A percentile compares a stretch with the other conserved stretches of the same genome.
phyloP scores from a whole-genome alignment of 64 coral and sea anemone genomes.

The Actinia equina region DNA sequence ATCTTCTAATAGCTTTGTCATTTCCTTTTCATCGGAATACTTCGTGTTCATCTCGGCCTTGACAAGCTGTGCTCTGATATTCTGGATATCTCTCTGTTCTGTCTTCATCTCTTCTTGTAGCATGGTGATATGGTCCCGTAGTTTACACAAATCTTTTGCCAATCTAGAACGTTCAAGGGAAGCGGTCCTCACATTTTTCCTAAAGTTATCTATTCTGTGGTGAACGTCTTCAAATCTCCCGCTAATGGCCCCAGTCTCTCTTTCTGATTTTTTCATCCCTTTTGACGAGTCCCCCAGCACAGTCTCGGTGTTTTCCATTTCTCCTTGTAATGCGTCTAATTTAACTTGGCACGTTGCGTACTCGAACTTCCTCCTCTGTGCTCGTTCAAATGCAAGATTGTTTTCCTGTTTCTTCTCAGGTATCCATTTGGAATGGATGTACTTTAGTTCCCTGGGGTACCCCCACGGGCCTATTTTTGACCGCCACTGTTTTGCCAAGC shows the following conservation, averaged over 20 bases:
- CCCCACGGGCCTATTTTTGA: constrained; percentile 52
- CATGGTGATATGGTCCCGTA: constrained; percentile 11
- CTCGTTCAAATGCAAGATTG: neutral
- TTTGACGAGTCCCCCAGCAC: neutral
- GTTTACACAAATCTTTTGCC: neutral
- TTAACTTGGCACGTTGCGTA: neutral
- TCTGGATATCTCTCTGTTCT: constrained; percentile 55
- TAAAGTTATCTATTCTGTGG: neutral
- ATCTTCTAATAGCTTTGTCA: constrained; percentile 34
- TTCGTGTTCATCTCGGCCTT: constrained; percentile 25
- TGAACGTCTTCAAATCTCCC: neutral
- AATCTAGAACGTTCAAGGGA: neutral
- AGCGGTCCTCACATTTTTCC: neutral
- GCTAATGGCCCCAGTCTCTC: neutral
- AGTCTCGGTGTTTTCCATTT: neutral
- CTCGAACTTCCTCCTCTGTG: constrained; percentile 25
- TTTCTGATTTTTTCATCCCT: neutral
- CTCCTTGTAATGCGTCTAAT: neutral
- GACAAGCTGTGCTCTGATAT: constrained; percentile 37
- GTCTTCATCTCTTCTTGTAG: constrained; percentile 45
- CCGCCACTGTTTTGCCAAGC: constrained; percentile 70
- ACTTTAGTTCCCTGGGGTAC: constrained; percentile 70
- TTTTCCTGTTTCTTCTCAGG: constrained; percentile 5
- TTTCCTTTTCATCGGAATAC: constrained; percentile 1
- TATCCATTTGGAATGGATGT: constrained; percentile 43